phyloP scores from a whole-genome alignment of 2,113 vertebrate genomes.

The Microcebus ravelobensis region DNA sequence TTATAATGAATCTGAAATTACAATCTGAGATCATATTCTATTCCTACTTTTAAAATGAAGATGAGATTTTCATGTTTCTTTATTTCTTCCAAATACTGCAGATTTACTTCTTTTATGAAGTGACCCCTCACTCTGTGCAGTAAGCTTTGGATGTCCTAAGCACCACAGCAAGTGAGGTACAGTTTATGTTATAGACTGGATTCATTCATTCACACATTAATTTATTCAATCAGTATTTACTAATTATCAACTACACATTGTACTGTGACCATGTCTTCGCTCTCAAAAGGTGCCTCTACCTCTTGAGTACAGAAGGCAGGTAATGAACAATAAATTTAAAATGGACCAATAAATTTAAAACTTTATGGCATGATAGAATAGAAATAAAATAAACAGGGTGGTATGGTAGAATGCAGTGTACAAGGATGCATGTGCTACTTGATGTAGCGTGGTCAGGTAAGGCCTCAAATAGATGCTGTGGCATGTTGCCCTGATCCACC shows the following conservation, averaged over 20 bases:
- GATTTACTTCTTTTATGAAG: neutral
- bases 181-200: neutral
- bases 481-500: too few species aligned
- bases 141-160: neutral
- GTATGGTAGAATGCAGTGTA: neutral
- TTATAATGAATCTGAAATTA: neutral
- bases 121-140: neutral
- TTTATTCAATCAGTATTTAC: neutral
- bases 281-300: neutral
- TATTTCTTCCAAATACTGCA: neutral
- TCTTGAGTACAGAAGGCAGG: neutral
- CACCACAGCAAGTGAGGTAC: neutral
- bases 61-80: neutral
- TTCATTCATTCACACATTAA: neutral
- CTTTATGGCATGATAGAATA: neutral
- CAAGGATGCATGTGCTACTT: neutral
- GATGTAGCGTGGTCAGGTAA: neutral
- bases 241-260: neutral
- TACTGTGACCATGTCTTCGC: neutral
- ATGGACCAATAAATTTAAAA: neutral
- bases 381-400: neutral
- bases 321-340: neutral
- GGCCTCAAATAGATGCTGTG: neutral
- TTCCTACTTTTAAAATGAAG: neutral
- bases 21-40: neutral